Evolutionary conservation across 2,888 invertebrate genomes (phyloP).

Genomic region (Eupithecia tripunctaria): DNA sequence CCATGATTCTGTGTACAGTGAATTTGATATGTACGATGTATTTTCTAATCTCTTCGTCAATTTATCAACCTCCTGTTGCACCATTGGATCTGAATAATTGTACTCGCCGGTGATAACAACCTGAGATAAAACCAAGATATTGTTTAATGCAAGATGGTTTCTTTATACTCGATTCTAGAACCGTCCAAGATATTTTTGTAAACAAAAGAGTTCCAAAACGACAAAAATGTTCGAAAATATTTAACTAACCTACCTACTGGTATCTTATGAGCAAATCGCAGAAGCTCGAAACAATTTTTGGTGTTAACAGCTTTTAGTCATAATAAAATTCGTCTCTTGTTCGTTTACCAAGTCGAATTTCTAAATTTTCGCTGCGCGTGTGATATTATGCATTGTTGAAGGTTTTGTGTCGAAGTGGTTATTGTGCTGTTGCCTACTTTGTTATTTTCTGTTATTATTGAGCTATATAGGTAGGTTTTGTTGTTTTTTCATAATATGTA

Average conservation of each 20-base stretch:
- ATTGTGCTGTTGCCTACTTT: neutral
- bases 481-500: neutral
- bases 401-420: neutral
- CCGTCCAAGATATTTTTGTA: too few species aligned
- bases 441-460: neutral
- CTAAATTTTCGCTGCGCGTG: neutral
- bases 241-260: neutral
- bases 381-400: neutral
- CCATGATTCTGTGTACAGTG: slow-evolving; percentile 95
- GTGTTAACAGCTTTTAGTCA: neutral
- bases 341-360: neutral
- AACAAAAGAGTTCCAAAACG: too few species aligned
- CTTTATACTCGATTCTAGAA: too few species aligned
- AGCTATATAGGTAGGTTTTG: neutral
- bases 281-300: neutral
- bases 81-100: slow-evolving; percentile 91
- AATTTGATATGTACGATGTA: slow-evolving; percentile 90
- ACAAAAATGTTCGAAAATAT: neutral
- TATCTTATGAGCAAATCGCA: neutral
- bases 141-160: neutral
- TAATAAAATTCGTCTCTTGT: neutral
- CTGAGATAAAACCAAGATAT: slow-evolving; percentile 70
- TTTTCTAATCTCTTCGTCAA: slow-evolving; percentile 91
- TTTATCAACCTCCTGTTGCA: slow-evolving; percentile 91
- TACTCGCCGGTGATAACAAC: slow-evolving; percentile 91